These are phyloP conservation scores for Mus spicilegus DNA, from an alignment of 2,113 vertebrate genomes.

Conservation along the genomic window DNA sequence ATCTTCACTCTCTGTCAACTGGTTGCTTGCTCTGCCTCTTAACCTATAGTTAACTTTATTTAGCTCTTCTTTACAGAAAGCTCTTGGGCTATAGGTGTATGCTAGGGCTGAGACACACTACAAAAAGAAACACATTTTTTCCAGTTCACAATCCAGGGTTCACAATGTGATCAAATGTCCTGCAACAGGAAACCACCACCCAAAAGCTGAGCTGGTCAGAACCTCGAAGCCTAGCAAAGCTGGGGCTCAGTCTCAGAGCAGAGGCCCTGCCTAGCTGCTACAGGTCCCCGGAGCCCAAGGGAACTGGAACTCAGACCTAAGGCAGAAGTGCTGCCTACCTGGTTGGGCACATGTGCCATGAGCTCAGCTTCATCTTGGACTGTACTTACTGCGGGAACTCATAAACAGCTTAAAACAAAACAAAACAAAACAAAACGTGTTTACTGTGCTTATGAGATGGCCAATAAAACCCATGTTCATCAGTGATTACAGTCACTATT, in stretches of 20 bases:
- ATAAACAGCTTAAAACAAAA: background rate
- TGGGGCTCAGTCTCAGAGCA: background rate
- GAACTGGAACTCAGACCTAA: background rate
- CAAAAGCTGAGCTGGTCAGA: background rate
- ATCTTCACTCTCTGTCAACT: no score
- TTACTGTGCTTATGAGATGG: background rate
- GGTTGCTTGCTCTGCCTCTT: no score
- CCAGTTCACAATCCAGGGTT: no score
- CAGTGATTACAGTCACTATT: background rate
- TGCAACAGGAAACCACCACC: background rate
- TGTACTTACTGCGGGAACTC: background rate
- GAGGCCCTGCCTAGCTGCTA: background rate
- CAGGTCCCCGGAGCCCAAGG: background rate
- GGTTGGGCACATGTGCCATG: background rate
- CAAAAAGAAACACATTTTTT: no score
- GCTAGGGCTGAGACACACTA: no score
- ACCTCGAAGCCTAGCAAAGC: background rate
- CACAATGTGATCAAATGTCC: no score
- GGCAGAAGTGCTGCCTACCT: background rate
- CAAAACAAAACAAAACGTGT: background rate
- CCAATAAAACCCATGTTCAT: background rate
- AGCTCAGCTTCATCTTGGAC: background rate
- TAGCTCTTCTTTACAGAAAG: no score
- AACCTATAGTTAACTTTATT: no score
- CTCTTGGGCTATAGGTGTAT: no score